A percentile compares a stretch with the other conserved stretches of the same genome.
phyloP scores from a whole-genome alignment of 2,113 vertebrate genomes.

The Podilymbus podiceps region DNA sequence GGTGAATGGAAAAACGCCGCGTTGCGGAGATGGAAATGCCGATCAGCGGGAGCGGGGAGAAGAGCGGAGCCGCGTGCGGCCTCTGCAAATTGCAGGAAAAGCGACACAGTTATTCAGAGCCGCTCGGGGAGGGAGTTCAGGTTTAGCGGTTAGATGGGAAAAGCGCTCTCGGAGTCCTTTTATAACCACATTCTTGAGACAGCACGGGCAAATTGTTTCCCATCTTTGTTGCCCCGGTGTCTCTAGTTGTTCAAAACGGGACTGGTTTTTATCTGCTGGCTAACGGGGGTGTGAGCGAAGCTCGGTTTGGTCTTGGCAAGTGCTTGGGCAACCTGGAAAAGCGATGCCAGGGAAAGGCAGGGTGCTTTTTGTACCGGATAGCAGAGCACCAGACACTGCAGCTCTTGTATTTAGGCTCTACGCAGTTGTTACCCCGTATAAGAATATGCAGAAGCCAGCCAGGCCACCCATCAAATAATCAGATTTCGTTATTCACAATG shows the following conservation, averaged over 20 bases:
- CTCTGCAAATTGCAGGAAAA: not conserved
- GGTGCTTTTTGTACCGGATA: fast-evolving
- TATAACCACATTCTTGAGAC: not conserved
- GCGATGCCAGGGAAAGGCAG: fast-evolving
- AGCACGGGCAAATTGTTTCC: not conserved
- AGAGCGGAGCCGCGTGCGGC: constrained; percentile 14
- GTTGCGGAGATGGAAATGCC: not conserved
- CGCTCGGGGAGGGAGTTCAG: not conserved
- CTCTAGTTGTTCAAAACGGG: not conserved
- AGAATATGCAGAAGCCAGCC: not conserved
- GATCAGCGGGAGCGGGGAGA: not conserved
- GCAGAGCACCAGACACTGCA: not conserved
- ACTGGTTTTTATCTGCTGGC: not conserved
- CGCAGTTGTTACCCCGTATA: not conserved
- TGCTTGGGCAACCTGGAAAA: not conserved
- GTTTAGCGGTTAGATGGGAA: not conserved
- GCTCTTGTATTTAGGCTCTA: not conserved
- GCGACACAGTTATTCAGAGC: not conserved
- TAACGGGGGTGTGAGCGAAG: not conserved
- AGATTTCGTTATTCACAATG: not conserved
- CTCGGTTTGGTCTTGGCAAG: not conserved
- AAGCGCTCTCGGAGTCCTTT: not conserved
- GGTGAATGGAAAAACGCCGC: not conserved
- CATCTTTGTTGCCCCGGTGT: not conserved
- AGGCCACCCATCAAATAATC: not conserved